phyloP scores from a whole-genome alignment of 2,113 vertebrate genomes.

The Hypomesus transpacificus region DNA sequence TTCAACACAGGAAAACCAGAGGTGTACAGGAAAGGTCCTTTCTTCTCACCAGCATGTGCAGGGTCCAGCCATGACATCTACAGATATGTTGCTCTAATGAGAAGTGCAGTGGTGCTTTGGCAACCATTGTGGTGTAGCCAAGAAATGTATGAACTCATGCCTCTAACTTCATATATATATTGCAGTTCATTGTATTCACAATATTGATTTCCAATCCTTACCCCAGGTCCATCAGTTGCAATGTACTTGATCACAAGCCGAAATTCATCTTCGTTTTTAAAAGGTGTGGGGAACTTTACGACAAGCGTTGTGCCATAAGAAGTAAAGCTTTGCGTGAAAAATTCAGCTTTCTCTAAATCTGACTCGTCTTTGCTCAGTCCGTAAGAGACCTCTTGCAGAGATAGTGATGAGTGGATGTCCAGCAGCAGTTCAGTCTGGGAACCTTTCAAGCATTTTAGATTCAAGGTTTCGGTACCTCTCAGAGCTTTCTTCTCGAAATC shows the following conservation, averaged over 20 bases:
- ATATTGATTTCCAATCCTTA: slow-evolving; percentile 48
- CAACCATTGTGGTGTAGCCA: too few species aligned
- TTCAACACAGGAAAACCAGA: slow-evolving; percentile 54
- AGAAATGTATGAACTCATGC: too few species aligned
- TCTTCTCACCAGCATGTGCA: slow-evolving; percentile 46
- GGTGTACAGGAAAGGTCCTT: slow-evolving; percentile 46
- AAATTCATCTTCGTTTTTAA: slow-evolving; percentile 51
- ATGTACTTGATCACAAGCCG: slow-evolving; percentile 66
- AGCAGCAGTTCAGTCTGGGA: slow-evolving; percentile 53
- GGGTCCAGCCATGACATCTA: slow-evolving; percentile 54
- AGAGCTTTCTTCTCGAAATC: slow-evolving; percentile 59
- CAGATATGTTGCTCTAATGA: not conserved
- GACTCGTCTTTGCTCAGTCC: not conserved
- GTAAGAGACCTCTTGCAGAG: slow-evolving; percentile 44
- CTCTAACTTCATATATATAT: too few species aligned
- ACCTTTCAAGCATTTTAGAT: slow-evolving; percentile 58
- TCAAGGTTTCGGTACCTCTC: slow-evolving; percentile 54
- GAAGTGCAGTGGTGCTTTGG: not conserved
- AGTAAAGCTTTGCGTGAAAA: slow-evolving; percentile 62
- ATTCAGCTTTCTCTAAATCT: slow-evolving; percentile 30
- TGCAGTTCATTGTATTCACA: too few species aligned
- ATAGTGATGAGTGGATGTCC: slow-evolving; percentile 68
- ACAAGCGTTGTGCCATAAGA: slow-evolving; percentile 68
- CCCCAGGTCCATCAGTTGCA: slow-evolving; percentile 73
- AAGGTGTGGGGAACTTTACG: slow-evolving; percentile 56